Percentiles rank a stretch among this genome's conserved stretches.
Evolutionary conservation across 2,113 vertebrate species (phyloP).

Genomic region (Aramus guarauna): DNA sequence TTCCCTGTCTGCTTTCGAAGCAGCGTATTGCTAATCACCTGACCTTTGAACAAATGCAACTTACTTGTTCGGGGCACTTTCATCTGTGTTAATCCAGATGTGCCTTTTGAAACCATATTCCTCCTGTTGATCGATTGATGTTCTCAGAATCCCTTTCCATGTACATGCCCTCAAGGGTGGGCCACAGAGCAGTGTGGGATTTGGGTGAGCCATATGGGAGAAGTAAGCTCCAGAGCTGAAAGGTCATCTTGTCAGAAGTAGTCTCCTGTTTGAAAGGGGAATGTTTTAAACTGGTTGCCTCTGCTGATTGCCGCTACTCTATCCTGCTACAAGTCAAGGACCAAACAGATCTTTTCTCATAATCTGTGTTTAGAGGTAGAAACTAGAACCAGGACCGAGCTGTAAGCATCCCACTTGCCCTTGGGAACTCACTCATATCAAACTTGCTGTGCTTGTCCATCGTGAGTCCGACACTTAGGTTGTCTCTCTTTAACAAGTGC

Average conservation of each 20-base stretch:
- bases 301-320: not conserved
- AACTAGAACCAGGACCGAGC: not conserved
- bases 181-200: not conserved
- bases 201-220: not conserved
- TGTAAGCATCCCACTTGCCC: not conserved
- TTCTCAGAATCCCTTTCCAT: not conserved
- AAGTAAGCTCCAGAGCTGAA: not conserved
- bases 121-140: not conserved
- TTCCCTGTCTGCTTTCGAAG: not conserved
- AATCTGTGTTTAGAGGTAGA: not conserved
- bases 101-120: not conserved
- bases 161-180: not conserved
- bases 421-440: not conserved
- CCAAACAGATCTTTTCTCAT: not conserved
- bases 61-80: not conserved
- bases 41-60: not conserved
- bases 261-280: not conserved
- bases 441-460: not conserved
- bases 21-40: not conserved
- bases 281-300: not conserved
- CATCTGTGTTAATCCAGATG: slow-evolving; percentile 31
- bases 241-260: not conserved
- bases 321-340: not conserved
- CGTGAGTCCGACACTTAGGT: rapidly evolving
- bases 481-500: not conserved